Base-by-base conservation (phyloP, 2,888 invertebrate species). In the Tetragnatha montana region DNA sequence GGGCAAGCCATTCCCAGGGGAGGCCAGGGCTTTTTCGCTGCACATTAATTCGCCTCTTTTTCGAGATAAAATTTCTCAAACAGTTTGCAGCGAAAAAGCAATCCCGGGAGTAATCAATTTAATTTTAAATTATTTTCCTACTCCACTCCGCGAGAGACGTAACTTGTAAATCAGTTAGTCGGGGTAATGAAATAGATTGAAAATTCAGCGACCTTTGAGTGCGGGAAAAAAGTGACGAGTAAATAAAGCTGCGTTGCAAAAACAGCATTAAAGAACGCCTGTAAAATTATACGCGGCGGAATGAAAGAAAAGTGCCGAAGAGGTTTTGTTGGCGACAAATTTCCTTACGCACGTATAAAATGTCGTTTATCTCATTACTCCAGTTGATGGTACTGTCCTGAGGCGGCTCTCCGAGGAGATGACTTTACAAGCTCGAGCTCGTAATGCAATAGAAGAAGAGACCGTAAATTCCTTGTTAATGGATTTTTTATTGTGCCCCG, bases 391-490 rank as follows among this genome's bases (percentile, higher is more conserved):
- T 51, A 50, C 50, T 82, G 86, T 87, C 89, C 86, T n/a, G 89
- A 82, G 89, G 86, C 82, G 6, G 8, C 49, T 87, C 90, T 80
- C 90, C 10, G 14, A 83, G 90, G 90, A 90, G 51, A 71, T 49
- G 90, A 85, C 84, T 90, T 90, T 90, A 90, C 90, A 90, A 90
- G 90, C 90, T 87, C 75, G 76, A 90, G 71, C 87, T 87, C 81
- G 87, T 87, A 87, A 87, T 87, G 87, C 90, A 90, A 90, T 90
- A 87, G 87, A 87, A 85, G 90, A 75, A 73, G 86, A 84, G 87
- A 87, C 87, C 90, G 90, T 90, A 90, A 90, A 90, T 90, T 90
- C 86, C 87, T 87, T 87, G 90, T 90, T 90, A 90, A 90, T 90
- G 90, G 90, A 90, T 87, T 87, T 90, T 90, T 90, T 90, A 90